Base-by-base conservation (phyloP, 2,797 vertebrate species). In the Labroides dimidiatus region DNA sequence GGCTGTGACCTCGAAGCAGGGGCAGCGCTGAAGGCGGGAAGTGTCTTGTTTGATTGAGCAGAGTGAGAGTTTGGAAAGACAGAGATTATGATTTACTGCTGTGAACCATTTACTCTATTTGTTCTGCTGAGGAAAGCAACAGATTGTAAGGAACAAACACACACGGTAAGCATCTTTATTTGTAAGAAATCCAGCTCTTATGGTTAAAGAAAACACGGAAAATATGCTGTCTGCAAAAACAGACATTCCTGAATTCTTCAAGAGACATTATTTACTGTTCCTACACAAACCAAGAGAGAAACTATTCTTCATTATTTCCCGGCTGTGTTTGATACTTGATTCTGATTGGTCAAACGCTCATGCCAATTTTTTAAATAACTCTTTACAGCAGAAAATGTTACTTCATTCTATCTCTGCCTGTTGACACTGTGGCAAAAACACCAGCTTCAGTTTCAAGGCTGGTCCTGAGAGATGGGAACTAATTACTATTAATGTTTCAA, bases 1-100 rank as follows among this genome's bases (percentile, higher is more conserved):
- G 58, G 56, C 75, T 78, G 49, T 80, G 82, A 87, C 88, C 87
- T 84, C 75, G 10, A 45, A 84, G 72, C 69, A 42, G 14, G 76
- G 78, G 79, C 77, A 21, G 55, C 9, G 75, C 84, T 60, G 16
- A 48, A 36, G 73, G 87, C 76, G 7, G 47, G 24, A 62, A 77
- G 14, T 57, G 77, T 76, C 57, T 84, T 24, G 10, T 70, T 84
- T 83, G 77, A 86, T 64, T 80, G 78, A 77, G 69, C 51, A 20
- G 54, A 70, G 49, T 33, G 15, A 64, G 65, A 72, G 72, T 72
- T 72, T n/a, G 45, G 43, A 68, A 55, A 64, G 60, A 70, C 23
- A 4, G 41, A 60, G 50, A 75, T 75, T 19, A 36, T 52, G 66
- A 68, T 62, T 59, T 70, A 45, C 55, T 33, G n/a, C 56, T 49